Evolutionary conservation across 2,113 vertebrate genomes (phyloP).

Genomic region (Pavo muticus): DNA sequence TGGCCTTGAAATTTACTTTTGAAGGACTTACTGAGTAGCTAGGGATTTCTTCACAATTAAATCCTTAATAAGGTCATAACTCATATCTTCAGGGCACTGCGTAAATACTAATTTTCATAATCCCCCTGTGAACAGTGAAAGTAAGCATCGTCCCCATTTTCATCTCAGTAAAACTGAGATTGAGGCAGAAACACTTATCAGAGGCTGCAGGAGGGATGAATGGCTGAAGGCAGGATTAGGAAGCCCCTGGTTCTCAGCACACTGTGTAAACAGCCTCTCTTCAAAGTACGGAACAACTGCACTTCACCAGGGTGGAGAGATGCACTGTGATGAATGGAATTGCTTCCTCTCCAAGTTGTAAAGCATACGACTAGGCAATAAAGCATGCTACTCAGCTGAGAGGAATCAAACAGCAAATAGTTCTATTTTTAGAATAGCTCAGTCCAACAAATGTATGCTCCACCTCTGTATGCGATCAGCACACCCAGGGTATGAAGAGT

Average conservation of each 20-base stretch:
- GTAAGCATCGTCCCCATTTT: neutral
- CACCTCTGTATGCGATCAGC: neutral
- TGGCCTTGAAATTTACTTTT: constrained; percentile 53
- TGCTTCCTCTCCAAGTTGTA: neutral
- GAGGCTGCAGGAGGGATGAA: neutral
- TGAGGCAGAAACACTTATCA: neutral
- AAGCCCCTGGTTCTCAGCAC: neutral
- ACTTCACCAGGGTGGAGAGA: rapidly evolving
- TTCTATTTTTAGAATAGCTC: neutral
- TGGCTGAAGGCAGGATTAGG: neutral
- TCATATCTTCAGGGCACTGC: constrained; percentile 6
- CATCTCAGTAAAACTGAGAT: neutral
- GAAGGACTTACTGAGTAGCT: neutral
- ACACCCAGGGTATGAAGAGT: neutral
- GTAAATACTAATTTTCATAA: neutral
- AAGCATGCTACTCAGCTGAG: rapidly evolving
- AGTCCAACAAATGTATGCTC: neutral
- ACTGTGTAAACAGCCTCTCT: rapidly evolving
- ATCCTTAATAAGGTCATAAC: constrained; percentile 52
- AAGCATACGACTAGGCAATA: neutral
- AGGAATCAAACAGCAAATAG: neutral
- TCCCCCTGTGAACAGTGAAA: neutral
- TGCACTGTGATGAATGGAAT: neutral
- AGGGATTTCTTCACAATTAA: constrained; percentile 62
- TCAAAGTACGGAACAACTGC: neutral